These are phyloP conservation scores for Metopolophium dirhodum DNA, from an alignment of 1,140 invertebrate species.

Conservation along the genomic window DNA sequence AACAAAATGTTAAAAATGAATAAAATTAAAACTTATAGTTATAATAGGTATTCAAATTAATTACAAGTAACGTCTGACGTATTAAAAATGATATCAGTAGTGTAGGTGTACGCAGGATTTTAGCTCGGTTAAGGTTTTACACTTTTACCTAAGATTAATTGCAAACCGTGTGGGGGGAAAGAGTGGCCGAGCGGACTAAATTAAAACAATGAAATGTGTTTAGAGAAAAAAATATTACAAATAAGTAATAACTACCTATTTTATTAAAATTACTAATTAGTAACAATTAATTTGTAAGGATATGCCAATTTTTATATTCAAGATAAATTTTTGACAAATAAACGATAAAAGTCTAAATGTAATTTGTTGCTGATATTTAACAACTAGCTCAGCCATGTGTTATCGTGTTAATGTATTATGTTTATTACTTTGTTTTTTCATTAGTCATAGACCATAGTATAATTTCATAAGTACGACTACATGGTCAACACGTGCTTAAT, in stretches of 20 bases:
- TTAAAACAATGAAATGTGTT: not conserved
- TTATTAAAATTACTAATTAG: not conserved
- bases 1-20: too few species aligned
- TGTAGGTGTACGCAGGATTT: too few species aligned
- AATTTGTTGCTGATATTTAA: conserved; percentile 42
- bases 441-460: conserved; percentile 26
- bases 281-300: not conserved
- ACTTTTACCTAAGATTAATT: too few species aligned
- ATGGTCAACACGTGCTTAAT: conserved; percentile 7
- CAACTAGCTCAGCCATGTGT: conserved; percentile 33
- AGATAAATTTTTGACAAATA: conserved; percentile 10
- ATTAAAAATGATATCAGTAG: too few species aligned
- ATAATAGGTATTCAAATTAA: too few species aligned
- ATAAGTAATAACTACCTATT: not conserved
- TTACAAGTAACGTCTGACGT: too few species aligned
- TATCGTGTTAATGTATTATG: conserved; percentile 9
- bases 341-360: conserved; percentile 28
- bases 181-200: too few species aligned
- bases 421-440: conserved; percentile 40
- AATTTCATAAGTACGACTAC: not conserved
- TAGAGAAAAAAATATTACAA: not conserved
- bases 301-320: not conserved
- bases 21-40: too few species aligned
- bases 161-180: too few species aligned
- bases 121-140: too few species aligned